Evolutionary conservation across 1,140 invertebrate species (phyloP).

Genomic region (Drosophila persimilis): DNA sequence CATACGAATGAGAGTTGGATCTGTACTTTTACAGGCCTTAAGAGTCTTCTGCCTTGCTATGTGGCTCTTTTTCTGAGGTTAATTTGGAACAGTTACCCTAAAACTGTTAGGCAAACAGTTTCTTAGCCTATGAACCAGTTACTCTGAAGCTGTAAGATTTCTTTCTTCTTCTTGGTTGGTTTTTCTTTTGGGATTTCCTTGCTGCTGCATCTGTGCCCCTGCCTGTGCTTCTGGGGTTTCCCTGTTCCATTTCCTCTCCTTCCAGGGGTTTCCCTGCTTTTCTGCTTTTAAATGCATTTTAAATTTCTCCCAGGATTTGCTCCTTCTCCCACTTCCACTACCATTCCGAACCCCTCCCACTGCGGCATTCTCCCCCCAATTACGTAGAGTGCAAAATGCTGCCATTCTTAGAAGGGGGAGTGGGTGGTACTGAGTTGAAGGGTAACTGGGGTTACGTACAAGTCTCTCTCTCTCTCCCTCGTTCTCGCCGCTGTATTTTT

Average conservation of each 20-base stretch:
- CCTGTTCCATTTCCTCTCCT: not conserved
- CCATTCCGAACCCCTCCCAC: not conserved
- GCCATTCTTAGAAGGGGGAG: not conserved
- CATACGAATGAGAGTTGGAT: too few species aligned
- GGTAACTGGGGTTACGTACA: constrained; percentile 48
- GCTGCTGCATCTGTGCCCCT: not conserved
- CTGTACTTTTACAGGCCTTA: too few species aligned
- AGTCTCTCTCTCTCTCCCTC: constrained; percentile 43
- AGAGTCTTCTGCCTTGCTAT: too few species aligned
- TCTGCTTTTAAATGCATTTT: constrained; percentile 48
- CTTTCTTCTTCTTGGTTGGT: too few species aligned
- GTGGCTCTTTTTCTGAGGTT: too few species aligned
- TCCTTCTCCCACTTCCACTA: too few species aligned
- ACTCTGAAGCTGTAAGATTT: too few species aligned
- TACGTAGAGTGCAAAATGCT: constrained; percentile 70
- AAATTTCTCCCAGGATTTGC: constrained; percentile 42
- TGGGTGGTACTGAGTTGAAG: constrained; percentile 11
- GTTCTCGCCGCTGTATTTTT: constrained; percentile 13
- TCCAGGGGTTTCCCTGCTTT: constrained; percentile 12
- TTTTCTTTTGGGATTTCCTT: too few species aligned
- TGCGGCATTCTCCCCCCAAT: constrained; percentile 48
- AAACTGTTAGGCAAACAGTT: too few species aligned
- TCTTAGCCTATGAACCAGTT: too few species aligned
- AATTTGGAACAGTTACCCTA: too few species aligned
- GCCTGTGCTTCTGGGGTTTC: not conserved